phyloP scores from a whole-genome alignment of 1,140 invertebrate species.

The Drosophila mayri region DNA sequence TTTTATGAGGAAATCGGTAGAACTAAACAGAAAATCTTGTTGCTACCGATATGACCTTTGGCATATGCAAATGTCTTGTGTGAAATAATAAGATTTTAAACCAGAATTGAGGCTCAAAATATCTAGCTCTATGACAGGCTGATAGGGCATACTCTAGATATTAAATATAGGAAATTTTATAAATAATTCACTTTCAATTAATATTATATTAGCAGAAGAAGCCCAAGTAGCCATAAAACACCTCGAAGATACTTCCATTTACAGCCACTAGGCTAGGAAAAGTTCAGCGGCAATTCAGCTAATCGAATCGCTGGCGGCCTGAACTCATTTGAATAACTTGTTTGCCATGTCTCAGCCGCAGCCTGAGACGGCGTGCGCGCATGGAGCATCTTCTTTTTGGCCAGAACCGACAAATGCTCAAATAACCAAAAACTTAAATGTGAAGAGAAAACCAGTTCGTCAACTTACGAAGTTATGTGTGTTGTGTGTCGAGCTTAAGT shows the following conservation, averaged over 20 bases:
- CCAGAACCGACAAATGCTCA: constrained; percentile 71
- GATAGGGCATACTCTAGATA: not conserved
- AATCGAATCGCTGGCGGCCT: constrained; percentile 65
- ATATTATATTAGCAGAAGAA: not conserved
- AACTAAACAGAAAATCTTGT: not conserved
- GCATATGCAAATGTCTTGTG: constrained; percentile 13
- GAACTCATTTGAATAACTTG: constrained; percentile 79
- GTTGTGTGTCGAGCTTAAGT: constrained; percentile 38
- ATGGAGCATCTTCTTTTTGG: constrained; percentile 63
- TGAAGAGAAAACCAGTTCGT: constrained; percentile 73
- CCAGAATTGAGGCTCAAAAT: not conserved
- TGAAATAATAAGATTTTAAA: constrained; percentile 5
- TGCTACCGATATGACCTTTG: constrained; percentile 8
- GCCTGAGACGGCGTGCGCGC: not conserved
- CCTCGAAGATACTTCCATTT: constrained; percentile 13
- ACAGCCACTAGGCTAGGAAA: constrained; percentile 49
- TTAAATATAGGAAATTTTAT: too few relatives aligned
- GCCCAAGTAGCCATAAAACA: not conserved
- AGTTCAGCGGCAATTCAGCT: constrained; percentile 58
- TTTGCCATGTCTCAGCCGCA: constrained; percentile 45
- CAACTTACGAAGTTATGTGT: constrained; percentile 68
- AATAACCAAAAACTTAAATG: constrained; percentile 45
- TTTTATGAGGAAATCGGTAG: not conserved
- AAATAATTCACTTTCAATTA: not conserved
- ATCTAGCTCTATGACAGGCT: not conserved